Conservation (phyloP, 2,888 invertebrate species). For the Drosophila neotestacea region DNA sequence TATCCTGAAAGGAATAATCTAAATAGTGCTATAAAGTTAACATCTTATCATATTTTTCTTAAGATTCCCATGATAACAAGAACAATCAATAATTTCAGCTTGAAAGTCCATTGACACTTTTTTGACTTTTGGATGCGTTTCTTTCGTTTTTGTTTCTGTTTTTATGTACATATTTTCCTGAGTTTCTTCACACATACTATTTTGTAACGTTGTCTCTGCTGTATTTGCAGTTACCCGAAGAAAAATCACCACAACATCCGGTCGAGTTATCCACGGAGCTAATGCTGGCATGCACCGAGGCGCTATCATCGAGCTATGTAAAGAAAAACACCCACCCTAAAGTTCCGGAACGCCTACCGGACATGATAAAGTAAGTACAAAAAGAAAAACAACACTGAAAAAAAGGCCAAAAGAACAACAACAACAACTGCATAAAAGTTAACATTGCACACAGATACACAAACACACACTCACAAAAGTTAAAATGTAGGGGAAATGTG, state of each 20-base stretch:
- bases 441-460: slow-evolving; percentile 13
- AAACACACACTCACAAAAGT: not conserved
- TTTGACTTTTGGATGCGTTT: too few relatives aligned
- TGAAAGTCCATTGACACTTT: too few relatives aligned
- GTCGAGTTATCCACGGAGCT: slow-evolving; percentile 85
- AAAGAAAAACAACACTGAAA: slow-evolving; percentile 19
- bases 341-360: slow-evolving; percentile 85
- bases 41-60: too few relatives aligned
- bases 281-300: slow-evolving; percentile 85
- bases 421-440: slow-evolving; percentile 37
- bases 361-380: slow-evolving; percentile 85
- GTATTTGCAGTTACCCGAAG: slow-evolving; percentile 84
- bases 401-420: not conserved
- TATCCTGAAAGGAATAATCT: too few relatives aligned
- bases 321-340: slow-evolving; percentile 85
- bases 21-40: too few relatives aligned
- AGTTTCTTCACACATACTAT: not conserved
- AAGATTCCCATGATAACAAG: too few relatives aligned
- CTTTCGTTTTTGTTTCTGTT: too few relatives aligned
- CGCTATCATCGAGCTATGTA: slow-evolving; percentile 84
- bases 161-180: too few relatives aligned
- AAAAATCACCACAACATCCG: slow-evolving; percentile 85
- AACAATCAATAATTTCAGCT: too few relatives aligned
- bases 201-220: slow-evolving; percentile 26
- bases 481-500: slow-evolving; percentile 43